Conservation (phyloP, 2,888 invertebrate species). For the Julus scandinavius region DNA sequence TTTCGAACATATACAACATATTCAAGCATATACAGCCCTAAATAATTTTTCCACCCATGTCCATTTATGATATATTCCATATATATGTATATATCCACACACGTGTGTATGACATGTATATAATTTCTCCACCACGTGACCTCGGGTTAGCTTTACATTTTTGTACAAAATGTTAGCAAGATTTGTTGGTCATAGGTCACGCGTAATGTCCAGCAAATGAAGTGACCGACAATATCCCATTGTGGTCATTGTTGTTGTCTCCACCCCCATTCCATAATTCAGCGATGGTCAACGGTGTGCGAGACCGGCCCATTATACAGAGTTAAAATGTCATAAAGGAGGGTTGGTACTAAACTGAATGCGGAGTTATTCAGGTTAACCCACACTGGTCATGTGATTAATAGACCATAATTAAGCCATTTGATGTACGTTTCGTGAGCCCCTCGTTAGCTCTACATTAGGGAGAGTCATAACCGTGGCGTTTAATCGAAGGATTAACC, state of each 20-base stretch:
- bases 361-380: slow-evolving; percentile 13
- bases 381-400: not conserved
- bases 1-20: too few species aligned
- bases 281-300: not conserved
- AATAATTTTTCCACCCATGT: too few species aligned
- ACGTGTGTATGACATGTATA: too few species aligned
- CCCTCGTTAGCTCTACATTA: not conserved
- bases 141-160: too few species aligned
- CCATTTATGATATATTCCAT: too few species aligned
- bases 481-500: not conserved
- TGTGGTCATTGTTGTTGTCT: not conserved
- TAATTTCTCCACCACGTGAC: too few species aligned
- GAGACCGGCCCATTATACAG: not conserved
- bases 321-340: not conserved
- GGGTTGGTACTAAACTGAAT: not conserved
- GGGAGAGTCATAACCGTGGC: not conserved
- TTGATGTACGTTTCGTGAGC: not conserved
- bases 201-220: not conserved
- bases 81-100: too few species aligned
- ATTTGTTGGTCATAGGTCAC: not conserved
- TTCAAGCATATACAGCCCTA: too few species aligned
- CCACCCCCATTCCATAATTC: not conserved
- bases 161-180: not conserved
- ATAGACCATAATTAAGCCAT: slow-evolving; percentile 2
- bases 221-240: not conserved